These are phyloP conservation scores for Drosophila tani DNA, from an alignment of 1,140 invertebrate species.

Conservation along the genomic window DNA sequence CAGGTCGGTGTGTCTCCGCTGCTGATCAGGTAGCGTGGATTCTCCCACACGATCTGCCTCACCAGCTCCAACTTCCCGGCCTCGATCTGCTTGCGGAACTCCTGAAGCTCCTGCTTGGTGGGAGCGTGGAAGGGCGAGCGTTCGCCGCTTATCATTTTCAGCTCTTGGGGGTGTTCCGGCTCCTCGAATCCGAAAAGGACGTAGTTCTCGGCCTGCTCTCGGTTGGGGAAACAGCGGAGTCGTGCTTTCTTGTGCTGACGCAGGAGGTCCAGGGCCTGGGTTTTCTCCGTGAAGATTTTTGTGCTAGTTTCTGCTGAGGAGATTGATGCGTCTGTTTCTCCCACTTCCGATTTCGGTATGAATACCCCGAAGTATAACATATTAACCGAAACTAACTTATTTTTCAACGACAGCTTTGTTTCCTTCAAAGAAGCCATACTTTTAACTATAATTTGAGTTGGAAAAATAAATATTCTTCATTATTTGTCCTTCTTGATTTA, in stretches of 20 bases:
- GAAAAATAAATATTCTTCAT: too few relatives aligned
- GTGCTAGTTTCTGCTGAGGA: background rate
- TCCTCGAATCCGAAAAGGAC: slow-evolving; percentile 86
- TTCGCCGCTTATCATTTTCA: slow-evolving; percentile 17
- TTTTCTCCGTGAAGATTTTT: slow-evolving; percentile 89
- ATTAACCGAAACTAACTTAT: background rate
- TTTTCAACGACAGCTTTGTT: too few relatives aligned
- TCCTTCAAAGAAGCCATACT: background rate
- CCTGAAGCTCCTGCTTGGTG: slow-evolving; percentile 91
- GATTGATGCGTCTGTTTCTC: background rate
- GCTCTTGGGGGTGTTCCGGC: background rate
- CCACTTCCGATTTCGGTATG: background rate
- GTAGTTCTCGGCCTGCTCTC: slow-evolving; percentile 90
- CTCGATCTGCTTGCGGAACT: slow-evolving; percentile 93
- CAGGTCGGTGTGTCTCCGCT: slow-evolving; percentile 96
- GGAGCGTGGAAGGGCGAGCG: slow-evolving; percentile 86
- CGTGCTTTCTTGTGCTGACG: slow-evolving; percentile 90
- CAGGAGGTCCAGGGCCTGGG: slow-evolving; percentile 89
- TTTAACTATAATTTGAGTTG: background rate
- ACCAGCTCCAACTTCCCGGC: slow-evolving; percentile 89
- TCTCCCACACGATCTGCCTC: slow-evolving; percentile 89
- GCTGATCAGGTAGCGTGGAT: slow-evolving; percentile 94
- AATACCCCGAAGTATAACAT: slow-evolving; percentile 1
- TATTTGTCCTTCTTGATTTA: too few relatives aligned
- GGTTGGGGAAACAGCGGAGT: slow-evolving; percentile 90